These are phyloP conservation scores for Laticauda laticaudata DNA, from an alignment of 2,113 vertebrate genomes.

Conservation along the genomic window DNA sequence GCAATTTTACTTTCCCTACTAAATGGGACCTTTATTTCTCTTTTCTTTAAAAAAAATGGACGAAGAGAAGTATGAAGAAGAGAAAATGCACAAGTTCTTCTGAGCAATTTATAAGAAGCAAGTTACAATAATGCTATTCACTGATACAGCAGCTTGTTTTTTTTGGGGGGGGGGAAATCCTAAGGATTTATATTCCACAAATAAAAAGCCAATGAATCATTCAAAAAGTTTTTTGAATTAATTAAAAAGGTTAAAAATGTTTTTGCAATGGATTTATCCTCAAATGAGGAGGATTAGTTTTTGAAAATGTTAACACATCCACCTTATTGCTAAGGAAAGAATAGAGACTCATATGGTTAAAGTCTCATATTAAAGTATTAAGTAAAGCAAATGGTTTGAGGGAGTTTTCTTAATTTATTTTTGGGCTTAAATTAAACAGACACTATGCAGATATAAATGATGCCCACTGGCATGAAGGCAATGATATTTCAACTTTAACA, in stretches of 20 bases:
- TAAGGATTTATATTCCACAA: background rate
- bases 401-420: background rate
- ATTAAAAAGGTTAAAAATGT: background rate
- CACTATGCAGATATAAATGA: background rate
- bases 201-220: background rate
- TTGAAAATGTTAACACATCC: background rate
- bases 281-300: background rate
- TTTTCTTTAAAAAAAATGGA: background rate
- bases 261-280: background rate
- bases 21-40: background rate
- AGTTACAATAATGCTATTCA: background rate
- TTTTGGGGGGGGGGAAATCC: background rate
- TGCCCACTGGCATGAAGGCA: constrained; percentile 10
- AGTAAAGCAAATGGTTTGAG: constrained; percentile 2
- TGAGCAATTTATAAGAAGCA: background rate
- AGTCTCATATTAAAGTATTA: background rate
- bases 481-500: background rate
- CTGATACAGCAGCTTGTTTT: background rate
- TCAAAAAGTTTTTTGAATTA: background rate
- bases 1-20: background rate
- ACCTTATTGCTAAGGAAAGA: background rate
- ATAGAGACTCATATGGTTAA: background rate
- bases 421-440: background rate
- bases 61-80: background rate
- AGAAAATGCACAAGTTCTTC: background rate